A percentile compares a stretch with the other conserved stretches of the same genome.
Evolutionary conservation across 2,888 invertebrate species (phyloP).

Genomic region (Cyrtodaria siliqua): DNA sequence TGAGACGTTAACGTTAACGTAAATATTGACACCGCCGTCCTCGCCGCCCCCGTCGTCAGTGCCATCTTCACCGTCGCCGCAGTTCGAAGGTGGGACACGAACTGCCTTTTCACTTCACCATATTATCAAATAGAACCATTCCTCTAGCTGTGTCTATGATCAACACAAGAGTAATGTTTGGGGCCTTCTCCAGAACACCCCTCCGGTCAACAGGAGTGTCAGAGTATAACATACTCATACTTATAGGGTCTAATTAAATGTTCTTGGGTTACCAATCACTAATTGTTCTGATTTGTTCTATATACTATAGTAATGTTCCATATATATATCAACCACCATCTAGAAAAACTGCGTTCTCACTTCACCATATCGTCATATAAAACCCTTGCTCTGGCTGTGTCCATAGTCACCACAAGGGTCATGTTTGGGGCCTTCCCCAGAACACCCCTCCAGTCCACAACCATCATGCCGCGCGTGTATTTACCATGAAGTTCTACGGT

Average conservation of each 20-base stretch:
- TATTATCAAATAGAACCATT: slow-evolving; percentile 59
- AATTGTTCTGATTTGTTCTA: too few relatives aligned
- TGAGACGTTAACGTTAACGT: too few relatives aligned
- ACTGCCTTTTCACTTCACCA: too few relatives aligned
- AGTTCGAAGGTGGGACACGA: too few relatives aligned
- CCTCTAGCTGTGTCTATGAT: slow-evolving; percentile 67
- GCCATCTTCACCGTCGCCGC: too few relatives aligned
- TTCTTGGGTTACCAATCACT: too few relatives aligned
- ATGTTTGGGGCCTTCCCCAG: slow-evolving; percentile 72
- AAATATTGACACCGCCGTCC: too few relatives aligned
- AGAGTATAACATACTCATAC: too few relatives aligned
- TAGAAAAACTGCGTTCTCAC: slow-evolving; percentile 7
- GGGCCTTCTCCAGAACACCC: slow-evolving; percentile 51
- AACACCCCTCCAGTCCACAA: slow-evolving; percentile 87
- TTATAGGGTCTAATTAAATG: too few relatives aligned
- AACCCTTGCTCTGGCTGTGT: slow-evolving; percentile 59
- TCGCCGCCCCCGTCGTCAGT: too few relatives aligned
- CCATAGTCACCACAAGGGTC: slow-evolving; percentile 70
- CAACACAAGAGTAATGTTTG: slow-evolving; percentile 75
- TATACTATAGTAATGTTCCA: too few relatives aligned
- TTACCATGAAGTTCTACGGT: slow-evolving; percentile 89
- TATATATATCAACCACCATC: not conserved
- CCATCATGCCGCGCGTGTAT: slow-evolving; percentile 89
- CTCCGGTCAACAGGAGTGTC: slow-evolving; percentile 87
- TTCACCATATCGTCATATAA: slow-evolving; percentile 64